A percentile compares a stretch with the other conserved stretches of the same genome.
Evolutionary conservation across 2,797 vertebrate genomes (phyloP).

Genomic region (Poeciliopsis gracilis): DNA sequence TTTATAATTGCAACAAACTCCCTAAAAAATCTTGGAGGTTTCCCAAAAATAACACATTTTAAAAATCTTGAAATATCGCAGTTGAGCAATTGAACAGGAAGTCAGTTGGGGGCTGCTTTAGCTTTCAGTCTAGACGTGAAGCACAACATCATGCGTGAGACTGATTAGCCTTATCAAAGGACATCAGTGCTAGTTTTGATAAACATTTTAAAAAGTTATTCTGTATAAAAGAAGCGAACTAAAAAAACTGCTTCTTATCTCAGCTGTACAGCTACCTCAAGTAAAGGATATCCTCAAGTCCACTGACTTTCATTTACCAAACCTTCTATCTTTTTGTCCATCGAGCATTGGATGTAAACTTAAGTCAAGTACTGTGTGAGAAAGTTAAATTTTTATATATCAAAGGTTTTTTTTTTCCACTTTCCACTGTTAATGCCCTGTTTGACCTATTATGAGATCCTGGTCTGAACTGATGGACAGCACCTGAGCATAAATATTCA

Average conservation of each 20-base stretch:
- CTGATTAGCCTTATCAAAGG: not conserved
- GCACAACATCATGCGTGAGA: not conserved
- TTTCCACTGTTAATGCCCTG: slow-evolving; percentile 15
- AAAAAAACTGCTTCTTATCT: not conserved
- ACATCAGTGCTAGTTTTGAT: not conserved
- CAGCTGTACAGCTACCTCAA: not conserved
- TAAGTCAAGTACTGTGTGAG: not conserved
- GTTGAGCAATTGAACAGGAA: not conserved
- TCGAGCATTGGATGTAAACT: not conserved
- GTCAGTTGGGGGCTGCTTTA: not conserved
- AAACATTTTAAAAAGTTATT: not conserved
- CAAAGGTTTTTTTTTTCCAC: not conserved
- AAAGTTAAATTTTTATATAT: not conserved
- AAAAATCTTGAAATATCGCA: not conserved
- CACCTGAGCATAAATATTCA: slow-evolving; percentile 52
- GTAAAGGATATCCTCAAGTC: not conserved
- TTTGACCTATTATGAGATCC: slow-evolving; percentile 18
- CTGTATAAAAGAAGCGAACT: not conserved
- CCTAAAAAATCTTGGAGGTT: not conserved
- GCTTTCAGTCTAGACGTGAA: not conserved
- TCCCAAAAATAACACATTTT: not conserved
- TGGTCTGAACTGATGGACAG: slow-evolving; percentile 41
- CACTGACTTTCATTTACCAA: not conserved
- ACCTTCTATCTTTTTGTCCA: not conserved
- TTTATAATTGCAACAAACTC: not conserved